Percentiles rank a stretch among this genome's conserved stretches.
These are phyloP conservation scores for Lucilia cuprina DNA, from an alignment of 1,140 invertebrate species.

Conservation along the genomic window DNA sequence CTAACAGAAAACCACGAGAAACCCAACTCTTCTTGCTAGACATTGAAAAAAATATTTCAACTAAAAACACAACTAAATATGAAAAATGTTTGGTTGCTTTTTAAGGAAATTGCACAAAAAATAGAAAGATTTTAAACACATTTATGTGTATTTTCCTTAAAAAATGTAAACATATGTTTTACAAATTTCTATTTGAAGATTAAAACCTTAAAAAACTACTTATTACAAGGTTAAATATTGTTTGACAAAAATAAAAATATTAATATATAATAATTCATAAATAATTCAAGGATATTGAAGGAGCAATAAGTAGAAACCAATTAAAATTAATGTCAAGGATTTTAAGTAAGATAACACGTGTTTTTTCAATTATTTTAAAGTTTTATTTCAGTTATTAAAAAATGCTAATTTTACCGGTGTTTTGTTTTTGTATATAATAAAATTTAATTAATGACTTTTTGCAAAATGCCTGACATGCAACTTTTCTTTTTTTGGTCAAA, in stretches of 20 bases:
- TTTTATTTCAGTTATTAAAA: neutral
- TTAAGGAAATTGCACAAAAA: neutral
- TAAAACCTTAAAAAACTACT: neutral
- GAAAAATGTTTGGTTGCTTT: neutral
- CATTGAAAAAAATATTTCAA: neutral
- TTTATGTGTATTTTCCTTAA: neutral
- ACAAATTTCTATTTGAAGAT: neutral
- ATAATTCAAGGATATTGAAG: conserved; percentile 20
- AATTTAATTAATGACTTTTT: conserved; percentile 31
- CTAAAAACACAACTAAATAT: neutral
- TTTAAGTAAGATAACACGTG: neutral
- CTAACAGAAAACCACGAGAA: neutral
- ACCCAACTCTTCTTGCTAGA: neutral
- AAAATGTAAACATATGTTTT: neutral
- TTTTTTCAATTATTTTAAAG: neutral
- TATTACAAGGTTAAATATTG: neutral
- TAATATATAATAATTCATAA: conserved; percentile 24
- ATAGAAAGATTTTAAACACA: neutral
- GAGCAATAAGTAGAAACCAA: neutral
- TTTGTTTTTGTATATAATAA: conserved; percentile 25
- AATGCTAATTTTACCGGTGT: neutral
- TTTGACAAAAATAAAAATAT: neutral
- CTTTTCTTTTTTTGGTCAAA: neutral
- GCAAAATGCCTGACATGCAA: conserved; percentile 24
- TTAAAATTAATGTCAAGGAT: neutral